phyloP scores from a whole-genome alignment of 1,140 invertebrate genomes.

The Thalassaphorura encarpata region DNA sequence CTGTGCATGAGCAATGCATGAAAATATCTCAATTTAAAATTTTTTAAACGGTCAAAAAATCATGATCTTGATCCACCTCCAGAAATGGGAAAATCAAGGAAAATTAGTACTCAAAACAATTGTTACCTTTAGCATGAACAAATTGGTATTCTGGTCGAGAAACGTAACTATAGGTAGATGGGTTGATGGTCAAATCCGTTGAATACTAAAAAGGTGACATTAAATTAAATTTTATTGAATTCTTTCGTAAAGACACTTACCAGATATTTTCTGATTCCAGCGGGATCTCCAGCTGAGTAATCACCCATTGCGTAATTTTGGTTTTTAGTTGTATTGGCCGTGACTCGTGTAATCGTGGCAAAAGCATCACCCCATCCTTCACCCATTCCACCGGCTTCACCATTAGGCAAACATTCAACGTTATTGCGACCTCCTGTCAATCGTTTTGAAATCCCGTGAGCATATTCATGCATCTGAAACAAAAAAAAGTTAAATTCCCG shows the following conservation, averaged over 20 bases:
- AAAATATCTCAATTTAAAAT: neutral
- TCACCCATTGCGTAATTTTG: neutral
- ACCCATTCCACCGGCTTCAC: slow-evolving; percentile 1
- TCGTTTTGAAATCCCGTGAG: neutral
- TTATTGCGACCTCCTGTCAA: slow-evolving; percentile 1
- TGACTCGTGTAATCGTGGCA: neutral
- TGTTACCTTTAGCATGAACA: neutral
- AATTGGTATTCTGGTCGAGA: neutral
- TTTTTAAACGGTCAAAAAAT: neutral
- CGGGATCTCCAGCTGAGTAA: neutral
- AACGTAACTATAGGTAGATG: neutral
- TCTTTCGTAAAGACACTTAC: neutral
- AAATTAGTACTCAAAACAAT: no score
- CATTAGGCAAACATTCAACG: neutral
- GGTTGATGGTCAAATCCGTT: neutral
- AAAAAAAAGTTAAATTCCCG: neutral
- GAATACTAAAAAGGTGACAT: neutral
- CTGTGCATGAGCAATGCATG: no score
- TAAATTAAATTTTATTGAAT: neutral
- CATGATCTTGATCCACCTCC: no score
- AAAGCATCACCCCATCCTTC: slow-evolving; percentile 5
- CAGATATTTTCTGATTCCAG: neutral
- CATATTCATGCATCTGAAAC: slow-evolving; percentile 1
- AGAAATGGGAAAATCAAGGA: no score
- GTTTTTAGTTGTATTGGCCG: neutral